Conservation (phyloP, 2,113 vertebrate genomes). For the Ancistrus triradiatus region DNA sequence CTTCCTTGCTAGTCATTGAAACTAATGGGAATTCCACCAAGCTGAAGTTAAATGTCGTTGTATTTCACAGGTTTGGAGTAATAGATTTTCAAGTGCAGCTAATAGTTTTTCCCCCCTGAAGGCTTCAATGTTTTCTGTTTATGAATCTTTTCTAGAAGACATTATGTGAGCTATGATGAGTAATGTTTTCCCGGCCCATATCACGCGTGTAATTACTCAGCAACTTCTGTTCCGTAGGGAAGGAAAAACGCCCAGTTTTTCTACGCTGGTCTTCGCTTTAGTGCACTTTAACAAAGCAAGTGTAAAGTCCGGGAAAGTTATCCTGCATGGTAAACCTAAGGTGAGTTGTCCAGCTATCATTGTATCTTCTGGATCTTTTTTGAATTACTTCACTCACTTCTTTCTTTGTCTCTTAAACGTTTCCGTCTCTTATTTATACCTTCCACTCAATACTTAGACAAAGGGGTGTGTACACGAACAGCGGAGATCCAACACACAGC, state of each 20-base stretch:
- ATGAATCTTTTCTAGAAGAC: neutral
- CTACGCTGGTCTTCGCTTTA: conserved; percentile 62
- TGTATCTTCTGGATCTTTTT: neutral
- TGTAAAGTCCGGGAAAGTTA: conserved; percentile 37
- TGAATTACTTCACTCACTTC: neutral
- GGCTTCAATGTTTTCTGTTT: neutral
- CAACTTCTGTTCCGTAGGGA: conserved; percentile 54
- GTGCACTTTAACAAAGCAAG: conserved; percentile 50
- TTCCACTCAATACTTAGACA: neutral
- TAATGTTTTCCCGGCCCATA: conserved; percentile 10
- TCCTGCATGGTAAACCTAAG: conserved; percentile 48
- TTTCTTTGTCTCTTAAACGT: neutral
- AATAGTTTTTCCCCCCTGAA: no score
- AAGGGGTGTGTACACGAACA: neutral
- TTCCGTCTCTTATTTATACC: neutral
- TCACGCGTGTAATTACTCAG: neutral
- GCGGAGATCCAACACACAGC: conserved; percentile 40
- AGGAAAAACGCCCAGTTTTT: conserved; percentile 67
- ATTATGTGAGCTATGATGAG: conserved; percentile 7
- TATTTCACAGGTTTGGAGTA: no score
- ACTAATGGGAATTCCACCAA: no score
- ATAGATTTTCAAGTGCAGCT: no score
- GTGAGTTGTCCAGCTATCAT: conserved; percentile 38
- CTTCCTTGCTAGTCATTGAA: neutral
- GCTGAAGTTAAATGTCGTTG: no score